Conservation (phyloP, 2,113 vertebrate species). For the Castor canadensis region DNA sequence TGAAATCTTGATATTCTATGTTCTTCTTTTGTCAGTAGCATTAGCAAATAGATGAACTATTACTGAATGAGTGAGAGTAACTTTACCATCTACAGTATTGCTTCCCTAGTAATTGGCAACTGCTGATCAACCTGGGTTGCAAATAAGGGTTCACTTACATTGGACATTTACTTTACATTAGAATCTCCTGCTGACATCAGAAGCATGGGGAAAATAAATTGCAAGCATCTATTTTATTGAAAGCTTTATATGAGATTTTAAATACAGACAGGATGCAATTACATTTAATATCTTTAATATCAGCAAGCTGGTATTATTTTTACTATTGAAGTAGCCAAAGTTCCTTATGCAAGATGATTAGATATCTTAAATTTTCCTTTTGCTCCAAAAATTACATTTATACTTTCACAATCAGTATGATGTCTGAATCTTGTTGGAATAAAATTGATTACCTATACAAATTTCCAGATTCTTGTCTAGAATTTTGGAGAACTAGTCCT, state of each 20-base stretch:
- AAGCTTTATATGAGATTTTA: neutral
- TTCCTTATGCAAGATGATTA: neutral
- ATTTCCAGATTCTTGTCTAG: neutral
- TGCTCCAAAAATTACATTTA: neutral
- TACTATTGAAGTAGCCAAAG: neutral
- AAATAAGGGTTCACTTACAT: neutral
- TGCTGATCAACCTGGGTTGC: neutral
- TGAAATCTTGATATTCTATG: neutral
- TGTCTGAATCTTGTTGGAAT: neutral
- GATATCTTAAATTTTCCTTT: neutral
- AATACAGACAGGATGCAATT: neutral
- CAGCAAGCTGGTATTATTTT: neutral
- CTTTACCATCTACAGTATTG: neutral
- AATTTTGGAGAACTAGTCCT: neutral
- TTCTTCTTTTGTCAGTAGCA: neutral
- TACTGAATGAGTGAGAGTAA: neutral
- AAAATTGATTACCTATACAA: neutral
- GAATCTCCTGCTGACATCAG: neutral
- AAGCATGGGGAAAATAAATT: neutral
- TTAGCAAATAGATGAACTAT: neutral
- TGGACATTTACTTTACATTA: neutral
- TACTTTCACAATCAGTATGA: neutral
- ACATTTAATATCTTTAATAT: neutral
- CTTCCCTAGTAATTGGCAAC: neutral
- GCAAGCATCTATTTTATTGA: neutral